These are phyloP conservation scores for Alaudala cheleensis DNA, from an alignment of 2,113 vertebrate genomes.

Conservation along the genomic window DNA sequence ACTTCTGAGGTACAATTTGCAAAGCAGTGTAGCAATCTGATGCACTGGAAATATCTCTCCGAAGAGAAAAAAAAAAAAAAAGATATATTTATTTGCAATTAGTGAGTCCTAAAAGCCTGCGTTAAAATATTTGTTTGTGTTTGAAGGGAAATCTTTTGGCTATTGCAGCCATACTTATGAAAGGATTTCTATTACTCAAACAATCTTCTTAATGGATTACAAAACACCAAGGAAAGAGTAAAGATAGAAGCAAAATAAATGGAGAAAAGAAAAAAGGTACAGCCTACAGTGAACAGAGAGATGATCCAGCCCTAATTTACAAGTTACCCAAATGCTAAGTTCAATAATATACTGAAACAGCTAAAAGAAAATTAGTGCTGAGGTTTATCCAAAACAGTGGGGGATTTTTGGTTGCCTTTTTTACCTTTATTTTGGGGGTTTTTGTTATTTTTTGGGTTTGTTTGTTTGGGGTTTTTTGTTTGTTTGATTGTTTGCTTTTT, in stretches of 20 bases:
- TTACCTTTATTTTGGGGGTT: background rate
- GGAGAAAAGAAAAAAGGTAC: background rate
- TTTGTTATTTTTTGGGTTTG: background rate
- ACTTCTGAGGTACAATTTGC: background rate
- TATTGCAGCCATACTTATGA: background rate
- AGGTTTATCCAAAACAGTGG: background rate
- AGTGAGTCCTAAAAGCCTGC: background rate
- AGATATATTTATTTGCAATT: background rate
- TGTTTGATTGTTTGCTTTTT: background rate
- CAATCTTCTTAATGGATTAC: background rate
- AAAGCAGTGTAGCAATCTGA: background rate
- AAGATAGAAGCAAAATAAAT: background rate
- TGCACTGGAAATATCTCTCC: background rate
- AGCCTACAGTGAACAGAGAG: background rate
- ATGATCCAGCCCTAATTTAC: background rate
- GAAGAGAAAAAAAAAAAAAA: background rate
- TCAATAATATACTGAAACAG: background rate
- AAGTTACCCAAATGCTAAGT: background rate
- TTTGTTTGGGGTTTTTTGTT: background rate
- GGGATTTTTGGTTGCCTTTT: fast-evolving
- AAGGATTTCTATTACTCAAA: background rate
- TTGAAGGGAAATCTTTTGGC: background rate
- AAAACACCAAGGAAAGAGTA: background rate
- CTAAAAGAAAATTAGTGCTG: background rate
- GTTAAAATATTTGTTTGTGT: background rate